These are phyloP conservation scores for Callorhinus ursinus DNA, from an alignment of 2,113 vertebrate genomes.

Conservation along the genomic window DNA sequence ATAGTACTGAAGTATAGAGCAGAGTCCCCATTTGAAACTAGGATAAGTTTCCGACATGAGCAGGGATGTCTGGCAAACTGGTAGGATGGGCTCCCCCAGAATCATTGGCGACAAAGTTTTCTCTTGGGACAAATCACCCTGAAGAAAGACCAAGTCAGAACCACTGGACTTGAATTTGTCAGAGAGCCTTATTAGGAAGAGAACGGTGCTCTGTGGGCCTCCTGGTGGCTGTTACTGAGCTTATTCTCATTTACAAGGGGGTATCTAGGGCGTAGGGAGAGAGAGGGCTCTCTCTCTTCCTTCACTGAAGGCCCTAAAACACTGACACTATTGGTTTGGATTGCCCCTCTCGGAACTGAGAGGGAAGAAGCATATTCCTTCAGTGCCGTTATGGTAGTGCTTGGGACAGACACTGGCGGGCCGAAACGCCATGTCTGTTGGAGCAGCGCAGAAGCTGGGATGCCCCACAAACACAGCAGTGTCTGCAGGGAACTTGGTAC, in stretches of 20 bases:
- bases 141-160: slow-evolving; percentile 1
- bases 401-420: background rate
- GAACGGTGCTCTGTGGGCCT: background rate
- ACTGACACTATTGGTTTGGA: background rate
- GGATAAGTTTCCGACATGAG: background rate
- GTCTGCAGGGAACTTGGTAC: background rate
- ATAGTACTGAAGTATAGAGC: background rate
- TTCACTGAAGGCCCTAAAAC: background rate
- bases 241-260: background rate
- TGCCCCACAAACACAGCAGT: background rate
- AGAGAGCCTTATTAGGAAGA: background rate
- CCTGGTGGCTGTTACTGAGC: background rate
- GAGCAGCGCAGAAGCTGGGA: background rate
- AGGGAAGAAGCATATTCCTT: background rate
- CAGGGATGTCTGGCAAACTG: background rate
- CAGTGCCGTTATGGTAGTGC: background rate
- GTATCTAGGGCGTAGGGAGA: background rate
- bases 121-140: background rate
- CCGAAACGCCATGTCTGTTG: background rate
- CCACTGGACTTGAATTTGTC: background rate
- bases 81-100: background rate
- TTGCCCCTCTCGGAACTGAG: background rate
- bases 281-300: background rate
- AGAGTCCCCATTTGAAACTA: background rate
- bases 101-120: background rate